Percentiles rank a stretch among this genome's conserved stretches.
phyloP scores from a whole-genome alignment of 1,140 invertebrate genomes.

The Tyrophagus putrescentiae region DNA sequence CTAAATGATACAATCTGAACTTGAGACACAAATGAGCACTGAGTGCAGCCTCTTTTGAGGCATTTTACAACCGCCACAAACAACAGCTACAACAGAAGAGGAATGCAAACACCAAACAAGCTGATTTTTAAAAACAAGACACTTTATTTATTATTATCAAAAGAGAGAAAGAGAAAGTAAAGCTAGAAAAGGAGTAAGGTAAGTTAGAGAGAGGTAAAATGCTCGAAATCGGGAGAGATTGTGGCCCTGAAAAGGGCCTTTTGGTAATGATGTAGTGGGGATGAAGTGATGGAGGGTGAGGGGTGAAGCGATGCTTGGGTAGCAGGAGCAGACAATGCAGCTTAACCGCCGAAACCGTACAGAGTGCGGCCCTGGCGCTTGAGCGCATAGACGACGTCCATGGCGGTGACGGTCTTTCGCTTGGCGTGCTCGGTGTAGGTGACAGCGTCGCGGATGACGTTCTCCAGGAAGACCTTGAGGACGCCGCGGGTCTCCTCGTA shows the following conservation, averaged over 20 bases:
- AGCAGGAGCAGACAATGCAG: too few species aligned
- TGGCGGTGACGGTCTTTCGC: constrained; percentile 63
- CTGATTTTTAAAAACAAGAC: too few species aligned
- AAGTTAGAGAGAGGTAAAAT: neutral
- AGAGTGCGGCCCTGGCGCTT: constrained; percentile 59
- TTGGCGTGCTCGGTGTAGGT: constrained; percentile 70
- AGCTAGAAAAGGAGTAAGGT: too few species aligned
- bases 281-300: neutral
- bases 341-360: constrained; percentile 45
- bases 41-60: too few species aligned
- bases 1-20: too few species aligned
- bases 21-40: too few species aligned
- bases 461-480: constrained; percentile 61
- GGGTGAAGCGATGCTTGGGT: neutral
- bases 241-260: constrained; percentile 24
- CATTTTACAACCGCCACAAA: too few species aligned
- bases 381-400: constrained; percentile 71
- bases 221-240: neutral
- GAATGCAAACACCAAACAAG: too few species aligned
- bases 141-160: too few species aligned
- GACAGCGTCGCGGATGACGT: constrained; percentile 62
- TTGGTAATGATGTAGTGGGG: constrained; percentile 1
- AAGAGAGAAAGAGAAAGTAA: too few species aligned
- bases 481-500: constrained; percentile 54
- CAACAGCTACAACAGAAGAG: too few species aligned